Evolutionary conservation across 2,797 vertebrate genomes (phyloP).

Genomic region (Tragopan temminckii): DNA sequence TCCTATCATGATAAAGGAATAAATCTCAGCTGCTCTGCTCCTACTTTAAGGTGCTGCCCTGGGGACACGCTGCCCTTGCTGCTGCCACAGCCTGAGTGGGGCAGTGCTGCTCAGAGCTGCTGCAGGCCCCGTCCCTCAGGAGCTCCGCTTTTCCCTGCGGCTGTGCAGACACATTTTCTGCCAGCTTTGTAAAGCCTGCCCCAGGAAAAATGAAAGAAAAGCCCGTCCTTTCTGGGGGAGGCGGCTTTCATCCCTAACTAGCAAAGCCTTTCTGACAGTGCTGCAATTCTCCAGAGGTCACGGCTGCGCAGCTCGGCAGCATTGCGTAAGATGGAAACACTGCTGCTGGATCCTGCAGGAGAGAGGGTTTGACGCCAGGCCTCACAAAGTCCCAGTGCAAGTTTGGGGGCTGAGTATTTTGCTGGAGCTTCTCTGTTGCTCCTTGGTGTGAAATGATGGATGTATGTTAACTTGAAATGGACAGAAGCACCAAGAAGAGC

Average conservation of each 20-base stretch:
- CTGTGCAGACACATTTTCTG: constrained; percentile 19
- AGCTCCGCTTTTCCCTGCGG: constrained; percentile 1
- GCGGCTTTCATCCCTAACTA: constrained; percentile 46
- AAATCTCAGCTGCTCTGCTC: background rate
- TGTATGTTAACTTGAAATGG: background rate
- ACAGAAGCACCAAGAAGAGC: background rate
- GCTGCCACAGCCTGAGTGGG: background rate
- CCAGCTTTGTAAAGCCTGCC: constrained; percentile 43
- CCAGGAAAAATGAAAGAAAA: constrained; percentile 6
- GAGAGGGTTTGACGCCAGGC: background rate
- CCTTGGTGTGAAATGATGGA: background rate
- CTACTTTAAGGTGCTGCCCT: background rate
- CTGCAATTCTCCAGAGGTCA: constrained; percentile 44
- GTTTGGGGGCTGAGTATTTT: background rate
- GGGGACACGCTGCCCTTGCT: background rate
- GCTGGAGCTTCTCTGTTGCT: background rate
- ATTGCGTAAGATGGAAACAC: constrained; percentile 16
- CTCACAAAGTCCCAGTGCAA: background rate
- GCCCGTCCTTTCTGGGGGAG: background rate
- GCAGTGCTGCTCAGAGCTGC: background rate
- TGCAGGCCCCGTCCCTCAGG: fast-evolving
- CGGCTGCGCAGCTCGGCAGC: background rate
- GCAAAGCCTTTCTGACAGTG: constrained; percentile 49
- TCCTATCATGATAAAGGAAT: background rate
- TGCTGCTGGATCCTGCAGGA: background rate